These are phyloP conservation scores for Lepidurus arcticus DNA, from an alignment of 1,140 invertebrate genomes.

Conservation along the genomic window DNA sequence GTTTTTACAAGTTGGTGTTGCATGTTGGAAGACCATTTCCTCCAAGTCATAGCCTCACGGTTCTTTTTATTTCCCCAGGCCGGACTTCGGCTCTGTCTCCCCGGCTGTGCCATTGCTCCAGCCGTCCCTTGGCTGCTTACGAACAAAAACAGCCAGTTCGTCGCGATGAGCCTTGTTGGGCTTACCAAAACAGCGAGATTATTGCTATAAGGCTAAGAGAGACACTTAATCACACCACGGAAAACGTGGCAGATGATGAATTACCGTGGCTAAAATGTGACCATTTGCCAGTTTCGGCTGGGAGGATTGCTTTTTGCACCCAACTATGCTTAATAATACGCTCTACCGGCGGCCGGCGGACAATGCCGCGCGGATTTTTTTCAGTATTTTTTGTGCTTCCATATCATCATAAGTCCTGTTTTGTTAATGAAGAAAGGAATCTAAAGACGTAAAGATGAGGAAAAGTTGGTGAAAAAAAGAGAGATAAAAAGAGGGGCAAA, in stretches of 20 bases:
- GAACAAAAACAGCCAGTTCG: too few species aligned
- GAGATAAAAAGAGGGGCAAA: background rate
- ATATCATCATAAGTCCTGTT: background rate
- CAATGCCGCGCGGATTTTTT: background rate
- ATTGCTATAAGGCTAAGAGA: background rate
- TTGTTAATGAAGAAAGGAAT: background rate
- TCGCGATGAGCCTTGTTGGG: background rate
- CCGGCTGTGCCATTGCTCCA: too few species aligned
- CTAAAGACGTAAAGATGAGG: background rate
- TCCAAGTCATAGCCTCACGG: background rate
- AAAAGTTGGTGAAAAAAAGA: background rate
- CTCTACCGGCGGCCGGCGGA: conserved; percentile 6
- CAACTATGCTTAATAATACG: background rate
- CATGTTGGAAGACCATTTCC: background rate
- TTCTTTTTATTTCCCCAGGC: background rate
- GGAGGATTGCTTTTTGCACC: too few species aligned
- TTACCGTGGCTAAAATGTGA: background rate
- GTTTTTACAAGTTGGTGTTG: background rate
- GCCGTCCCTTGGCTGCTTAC: too few species aligned
- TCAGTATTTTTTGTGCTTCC: background rate
- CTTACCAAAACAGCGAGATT: background rate
- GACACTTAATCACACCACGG: background rate
- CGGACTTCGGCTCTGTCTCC: too few species aligned
- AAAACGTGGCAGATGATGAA: background rate
- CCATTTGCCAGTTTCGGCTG: background rate